phyloP scores from a whole-genome alignment of 2,113 vertebrate genomes.

The Zosterops borbonicus region DNA sequence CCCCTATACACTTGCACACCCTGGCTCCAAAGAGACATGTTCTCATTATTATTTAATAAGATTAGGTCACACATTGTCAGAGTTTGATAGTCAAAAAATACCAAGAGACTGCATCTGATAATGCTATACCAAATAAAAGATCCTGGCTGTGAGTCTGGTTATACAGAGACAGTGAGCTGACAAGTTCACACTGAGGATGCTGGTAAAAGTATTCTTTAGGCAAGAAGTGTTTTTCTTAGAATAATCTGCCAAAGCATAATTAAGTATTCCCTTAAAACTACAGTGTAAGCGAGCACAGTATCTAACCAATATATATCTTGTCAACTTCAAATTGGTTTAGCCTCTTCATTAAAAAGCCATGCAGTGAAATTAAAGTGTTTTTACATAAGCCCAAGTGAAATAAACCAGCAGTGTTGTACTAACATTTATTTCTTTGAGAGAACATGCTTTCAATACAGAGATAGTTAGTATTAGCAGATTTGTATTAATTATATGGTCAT shows the following conservation, averaged over 20 bases:
- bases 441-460: neutral
- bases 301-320: neutral
- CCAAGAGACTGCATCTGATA: neutral
- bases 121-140: neutral
- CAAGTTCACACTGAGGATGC: neutral
- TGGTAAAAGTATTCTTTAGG: neutral
- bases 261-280: neutral
- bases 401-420: neutral
- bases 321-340: neutral
- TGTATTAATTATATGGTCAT: neutral
- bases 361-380: neutral
- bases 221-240: neutral
- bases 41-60: neutral
- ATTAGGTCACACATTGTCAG: neutral
- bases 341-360: neutral
- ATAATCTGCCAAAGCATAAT: neutral
- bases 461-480: neutral
- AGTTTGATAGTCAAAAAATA: neutral
- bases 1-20: rapidly evolving
- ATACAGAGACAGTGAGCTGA: neutral
- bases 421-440: neutral
- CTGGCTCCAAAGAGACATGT: neutral
- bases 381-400: neutral
- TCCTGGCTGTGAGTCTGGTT: neutral
- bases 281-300: neutral